phyloP scores from a whole-genome alignment of 2,888 invertebrate species.

The Sinhomidia bicolor region DNA sequence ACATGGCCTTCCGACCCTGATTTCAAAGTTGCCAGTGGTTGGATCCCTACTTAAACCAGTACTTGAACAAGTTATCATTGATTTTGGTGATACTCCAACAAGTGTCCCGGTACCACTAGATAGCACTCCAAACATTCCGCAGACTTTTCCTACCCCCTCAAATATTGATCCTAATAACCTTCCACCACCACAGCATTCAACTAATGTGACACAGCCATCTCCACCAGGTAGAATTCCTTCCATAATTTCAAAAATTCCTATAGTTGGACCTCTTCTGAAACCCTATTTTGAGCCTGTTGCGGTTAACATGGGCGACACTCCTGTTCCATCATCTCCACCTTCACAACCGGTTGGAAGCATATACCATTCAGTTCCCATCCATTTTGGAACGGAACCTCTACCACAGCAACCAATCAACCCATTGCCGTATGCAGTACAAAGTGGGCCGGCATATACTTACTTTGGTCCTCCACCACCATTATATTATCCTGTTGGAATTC shows the following conservation, averaged over 20 bases:
- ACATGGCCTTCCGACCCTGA: neutral
- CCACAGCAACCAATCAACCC: neutral
- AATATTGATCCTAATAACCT: neutral
- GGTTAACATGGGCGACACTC: neutral
- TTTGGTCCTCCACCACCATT: too few species aligned
- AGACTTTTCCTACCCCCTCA: neutral
- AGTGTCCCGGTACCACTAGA: neutral
- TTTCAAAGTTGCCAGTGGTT: neutral
- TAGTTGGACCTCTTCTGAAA: constrained; percentile 1
- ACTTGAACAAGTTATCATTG: neutral
- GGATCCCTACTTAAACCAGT: constrained; percentile 20
- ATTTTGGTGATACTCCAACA: neutral
- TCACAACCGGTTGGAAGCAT: neutral
- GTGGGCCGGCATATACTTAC: too few species aligned
- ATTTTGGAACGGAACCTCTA: neutral
- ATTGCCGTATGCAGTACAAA: too few species aligned
- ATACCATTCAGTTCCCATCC: neutral
- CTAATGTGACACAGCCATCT: neutral
- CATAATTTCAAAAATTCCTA: neutral
- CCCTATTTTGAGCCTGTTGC: neutral
- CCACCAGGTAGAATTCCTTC: neutral
- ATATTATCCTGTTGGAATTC: too few species aligned
- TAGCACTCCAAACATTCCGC: too few species aligned
- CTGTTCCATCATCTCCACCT: neutral
- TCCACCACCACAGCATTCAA: neutral